Evolutionary conservation across 2,797 vertebrate species (phyloP), one percentile per base, ranked within the genome.

Genomic region (Lagodon rhomboides): DNA sequence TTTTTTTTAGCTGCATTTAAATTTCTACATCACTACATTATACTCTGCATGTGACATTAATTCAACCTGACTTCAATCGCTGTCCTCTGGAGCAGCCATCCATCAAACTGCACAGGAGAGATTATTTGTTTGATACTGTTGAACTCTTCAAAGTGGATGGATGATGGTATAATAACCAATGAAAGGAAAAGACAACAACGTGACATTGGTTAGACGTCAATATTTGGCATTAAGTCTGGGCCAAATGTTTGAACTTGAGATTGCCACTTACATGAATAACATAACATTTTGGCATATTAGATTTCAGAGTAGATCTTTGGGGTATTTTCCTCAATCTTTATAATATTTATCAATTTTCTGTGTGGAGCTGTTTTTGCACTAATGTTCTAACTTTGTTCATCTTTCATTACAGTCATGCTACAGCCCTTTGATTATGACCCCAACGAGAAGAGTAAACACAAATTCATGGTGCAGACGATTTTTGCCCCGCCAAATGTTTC

Each of bases 361-460:
- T 66, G 11, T 6, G 34, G n/a, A 15, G 9, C 50, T 55, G 15
- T 30, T 7, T 50, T 20, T 25, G 2, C 41, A 65, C 13, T 20
- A 54, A 51, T 16, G 22, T 67, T 75, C 56, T 49, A 69, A 74
- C 41, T 2, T 38, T 50, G 3, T 68, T 68, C n/a, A 3, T 74
- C 25, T 73, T 63, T 76, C 85, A 85, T 75, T 82, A 80, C 94
- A 99, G 98, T 99, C 88, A 99, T 99, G 98, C 93, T 99, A 65
- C 98, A 99, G 85, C 98, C 98, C 60, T 99, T 99, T 84, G 98
- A 99, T 83, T 99, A 99, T 75, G 98, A 99, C 85, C 98, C 98
- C 86, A 99, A 98, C 68, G 98, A 99, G 95, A 99, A 99, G 94
- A 99, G 98, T 95, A 99, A 99, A 97, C 98, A 99, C 90, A 99